Evolutionary conservation across 2,888 invertebrate species (phyloP), one percentile per base, ranked within the genome.

Genomic region (Tryphoninae sp.): DNA sequence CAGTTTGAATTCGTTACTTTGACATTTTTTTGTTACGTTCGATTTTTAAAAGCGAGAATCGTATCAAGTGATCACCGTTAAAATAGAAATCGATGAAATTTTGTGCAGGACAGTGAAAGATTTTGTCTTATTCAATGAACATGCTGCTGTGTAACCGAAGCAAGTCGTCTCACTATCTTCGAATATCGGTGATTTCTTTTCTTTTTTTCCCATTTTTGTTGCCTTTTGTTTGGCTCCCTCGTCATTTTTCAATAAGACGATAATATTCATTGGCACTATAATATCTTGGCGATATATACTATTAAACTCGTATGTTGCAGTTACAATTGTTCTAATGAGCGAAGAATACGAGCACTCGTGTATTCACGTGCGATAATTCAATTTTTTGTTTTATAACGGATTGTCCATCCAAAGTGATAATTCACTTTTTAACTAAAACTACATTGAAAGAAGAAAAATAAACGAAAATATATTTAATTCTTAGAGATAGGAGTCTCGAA

Each of bases 261-360:
- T 51, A 40, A 68, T 76, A 72, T 65, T 78, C 71, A 40, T 82
- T 82, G 82, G 79, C 82, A 79, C 79, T 79, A 79, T 72, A 61
- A 61, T 76, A 76, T 79, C 79, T 79, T 77, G 73, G 82, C 83
- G 79, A 69, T 76, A 76, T 55, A 65, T 61, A 67, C 81, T 79
- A 81, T 77, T 53, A 53, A 61, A 75, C 33, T 81, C 40, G 45
- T 72, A 75, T 65, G 19, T 26, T 69, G 55, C 67, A 62, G 69
- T 45, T 58, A 76, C 58, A 79, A 26, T 79, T 67, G 33, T 75
- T 64, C 49, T 51, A 49, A 76, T 7, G 33, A 59, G 69, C 69
- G 71, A 81, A 51, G 51, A 64, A 53, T 45, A 55, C 26, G 49
- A 62, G 69, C 59, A 73, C 49, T 64, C 64, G 40, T 40, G 59